Percentiles rank a stretch among this genome's conserved stretches.
Evolutionary conservation across 2,797 vertebrate genomes (phyloP).

Genomic region (Paguma larvata): DNA sequence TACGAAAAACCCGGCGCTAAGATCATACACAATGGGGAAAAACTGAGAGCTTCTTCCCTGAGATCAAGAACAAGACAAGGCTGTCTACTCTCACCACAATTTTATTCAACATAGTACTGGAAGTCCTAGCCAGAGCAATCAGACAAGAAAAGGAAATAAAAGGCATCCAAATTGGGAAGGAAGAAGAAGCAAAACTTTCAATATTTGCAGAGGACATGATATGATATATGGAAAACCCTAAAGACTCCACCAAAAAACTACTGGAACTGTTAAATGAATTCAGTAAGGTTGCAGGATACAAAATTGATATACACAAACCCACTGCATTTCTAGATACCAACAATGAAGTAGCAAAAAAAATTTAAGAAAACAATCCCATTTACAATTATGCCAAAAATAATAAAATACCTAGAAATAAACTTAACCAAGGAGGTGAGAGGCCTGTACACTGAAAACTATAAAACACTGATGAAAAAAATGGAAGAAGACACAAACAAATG

Average conservation of each 20-base stretch:
- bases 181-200: not conserved
- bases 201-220: not conserved
- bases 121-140: not conserved
- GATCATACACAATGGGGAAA: not conserved
- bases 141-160: not conserved
- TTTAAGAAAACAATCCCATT: not conserved
- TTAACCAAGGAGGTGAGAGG: not conserved
- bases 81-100: not conserved
- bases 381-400: not conserved
- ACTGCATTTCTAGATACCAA: not conserved
- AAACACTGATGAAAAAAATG: not conserved
- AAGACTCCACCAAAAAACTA: not conserved
- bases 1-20: not conserved
- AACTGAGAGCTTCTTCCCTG: not conserved
- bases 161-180: not conserved
- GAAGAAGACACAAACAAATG: not conserved
- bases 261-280: not conserved
- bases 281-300: not conserved
- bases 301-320: not conserved
- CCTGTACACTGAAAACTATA: not conserved
- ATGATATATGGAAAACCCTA: not conserved
- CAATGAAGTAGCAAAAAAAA: not conserved
- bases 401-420: not conserved
- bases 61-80: not conserved
- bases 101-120: not conserved